phyloP scores from a whole-genome alignment of 2,113 vertebrate species.

The Bubalus kerabau region DNA sequence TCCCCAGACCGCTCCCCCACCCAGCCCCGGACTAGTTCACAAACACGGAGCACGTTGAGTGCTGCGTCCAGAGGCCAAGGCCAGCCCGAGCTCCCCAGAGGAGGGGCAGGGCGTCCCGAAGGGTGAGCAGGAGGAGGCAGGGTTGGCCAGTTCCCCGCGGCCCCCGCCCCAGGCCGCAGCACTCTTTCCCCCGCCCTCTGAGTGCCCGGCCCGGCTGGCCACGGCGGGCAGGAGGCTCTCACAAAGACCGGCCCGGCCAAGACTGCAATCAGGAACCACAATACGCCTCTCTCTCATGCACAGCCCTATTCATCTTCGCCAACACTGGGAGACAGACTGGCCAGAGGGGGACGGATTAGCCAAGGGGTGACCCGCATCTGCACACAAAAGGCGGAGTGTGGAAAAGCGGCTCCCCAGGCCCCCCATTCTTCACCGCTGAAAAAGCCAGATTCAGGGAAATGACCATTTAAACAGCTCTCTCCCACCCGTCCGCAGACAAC shows the following conservation, averaged over 20 bases:
- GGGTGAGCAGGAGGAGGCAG: not conserved
- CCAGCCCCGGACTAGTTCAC: fast-evolving
- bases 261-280: slow-evolving; percentile 73
- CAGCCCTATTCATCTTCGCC: slow-evolving; percentile 77
- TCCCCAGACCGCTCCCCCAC: not conserved
- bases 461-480: slow-evolving; percentile 79
- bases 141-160: fast-evolving
- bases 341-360: slow-evolving; percentile 76
- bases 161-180: fast-evolving
- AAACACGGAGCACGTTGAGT: fast-evolving
- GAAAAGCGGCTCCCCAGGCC: slow-evolving; percentile 72
- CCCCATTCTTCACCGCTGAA: slow-evolving; percentile 72
- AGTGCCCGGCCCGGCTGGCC: not conserved
- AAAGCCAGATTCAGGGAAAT: slow-evolving; percentile 72
- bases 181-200: fast-evolving
- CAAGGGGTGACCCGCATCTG: slow-evolving; percentile 81
- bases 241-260: slow-evolving; percentile 64
- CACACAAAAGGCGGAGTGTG: slow-evolving; percentile 79
- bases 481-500: slow-evolving; percentile 79
- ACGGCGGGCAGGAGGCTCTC: not conserved
- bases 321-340: slow-evolving; percentile 73
- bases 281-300: slow-evolving; percentile 66
- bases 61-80: fast-evolving
- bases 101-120: fast-evolving
- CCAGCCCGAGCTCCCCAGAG: too few relatives aligned